Evolutionary conservation across 2,113 vertebrate genomes (phyloP).

Genomic region (Bubalus kerabau): DNA sequence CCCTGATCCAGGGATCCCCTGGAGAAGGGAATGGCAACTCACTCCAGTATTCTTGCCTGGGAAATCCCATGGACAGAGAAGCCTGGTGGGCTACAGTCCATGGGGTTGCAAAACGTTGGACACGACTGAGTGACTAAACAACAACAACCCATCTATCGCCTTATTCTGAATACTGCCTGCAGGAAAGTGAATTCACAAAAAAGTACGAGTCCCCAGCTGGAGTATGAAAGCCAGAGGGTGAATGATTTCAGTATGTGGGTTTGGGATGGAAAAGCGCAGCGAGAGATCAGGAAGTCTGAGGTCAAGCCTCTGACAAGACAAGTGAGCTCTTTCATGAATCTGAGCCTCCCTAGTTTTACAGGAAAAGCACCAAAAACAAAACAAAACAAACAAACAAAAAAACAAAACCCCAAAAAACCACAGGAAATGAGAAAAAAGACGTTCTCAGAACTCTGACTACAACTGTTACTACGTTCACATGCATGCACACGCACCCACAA

Average conservation of each 20-base stretch:
- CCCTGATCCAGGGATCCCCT: not conserved
- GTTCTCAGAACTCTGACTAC: rapidly evolving
- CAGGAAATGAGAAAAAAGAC: not conserved
- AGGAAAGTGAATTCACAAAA: not conserved
- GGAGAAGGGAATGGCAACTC: not conserved
- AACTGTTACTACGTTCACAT: rapidly evolving
- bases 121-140: not conserved
- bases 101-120: not conserved
- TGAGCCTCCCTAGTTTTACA: not conserved
- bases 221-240: too few species aligned
- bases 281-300: not conserved
- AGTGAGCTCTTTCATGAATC: not conserved
- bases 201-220: not conserved
- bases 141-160: not conserved
- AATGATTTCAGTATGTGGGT: not conserved
- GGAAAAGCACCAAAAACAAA: not conserved
- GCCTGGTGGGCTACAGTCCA: not conserved
- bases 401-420: too few species aligned
- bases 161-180: not conserved
- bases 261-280: not conserved
- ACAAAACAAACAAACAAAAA: not conserved
- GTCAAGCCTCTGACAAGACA: not conserved
- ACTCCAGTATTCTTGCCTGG: not conserved
- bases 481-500: rapidly evolving
- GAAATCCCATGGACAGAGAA: not conserved